Evolutionary conservation across 1,140 invertebrate genomes (phyloP).

Genomic region (Samia ricini): DNA sequence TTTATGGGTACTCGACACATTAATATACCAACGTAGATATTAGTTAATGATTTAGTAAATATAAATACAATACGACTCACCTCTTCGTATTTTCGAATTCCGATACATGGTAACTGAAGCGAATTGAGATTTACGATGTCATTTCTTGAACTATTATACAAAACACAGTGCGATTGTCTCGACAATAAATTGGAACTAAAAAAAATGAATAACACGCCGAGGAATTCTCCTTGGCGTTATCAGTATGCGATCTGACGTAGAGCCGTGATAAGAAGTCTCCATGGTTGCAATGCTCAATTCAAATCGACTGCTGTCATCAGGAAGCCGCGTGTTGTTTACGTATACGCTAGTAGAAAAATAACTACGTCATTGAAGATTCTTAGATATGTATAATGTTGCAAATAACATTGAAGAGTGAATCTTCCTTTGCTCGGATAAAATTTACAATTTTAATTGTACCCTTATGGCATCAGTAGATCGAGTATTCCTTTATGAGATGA

Average conservation of each 20-base stretch:
- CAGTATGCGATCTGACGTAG: constrained; percentile 4
- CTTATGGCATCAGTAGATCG: too few relatives aligned
- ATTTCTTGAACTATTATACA: background rate
- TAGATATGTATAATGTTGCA: too few relatives aligned
- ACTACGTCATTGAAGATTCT: too few relatives aligned
- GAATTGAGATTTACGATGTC: constrained; percentile 3
- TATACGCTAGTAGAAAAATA: background rate
- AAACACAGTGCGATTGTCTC: background rate
- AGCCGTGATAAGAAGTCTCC: constrained; percentile 3
- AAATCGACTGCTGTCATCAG: background rate
- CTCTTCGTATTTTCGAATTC: background rate
- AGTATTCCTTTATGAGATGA: too few relatives aligned
- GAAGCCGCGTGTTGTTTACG: constrained; percentile 1
- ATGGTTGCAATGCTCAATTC: constrained; percentile 6
- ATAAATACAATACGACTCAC: constrained; percentile 2
- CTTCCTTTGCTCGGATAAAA: too few relatives aligned
- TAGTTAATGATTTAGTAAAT: too few relatives aligned
- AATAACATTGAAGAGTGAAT: too few relatives aligned
- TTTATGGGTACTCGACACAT: too few relatives aligned
- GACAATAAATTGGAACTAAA: background rate
- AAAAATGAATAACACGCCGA: constrained; percentile 3
- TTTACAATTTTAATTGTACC: too few relatives aligned
- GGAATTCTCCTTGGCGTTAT: constrained; percentile 4
- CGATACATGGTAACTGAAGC: background rate
- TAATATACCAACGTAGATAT: too few relatives aligned